phyloP scores from a whole-genome alignment of 2,888 invertebrate species.

The Melanotus villosus region DNA sequence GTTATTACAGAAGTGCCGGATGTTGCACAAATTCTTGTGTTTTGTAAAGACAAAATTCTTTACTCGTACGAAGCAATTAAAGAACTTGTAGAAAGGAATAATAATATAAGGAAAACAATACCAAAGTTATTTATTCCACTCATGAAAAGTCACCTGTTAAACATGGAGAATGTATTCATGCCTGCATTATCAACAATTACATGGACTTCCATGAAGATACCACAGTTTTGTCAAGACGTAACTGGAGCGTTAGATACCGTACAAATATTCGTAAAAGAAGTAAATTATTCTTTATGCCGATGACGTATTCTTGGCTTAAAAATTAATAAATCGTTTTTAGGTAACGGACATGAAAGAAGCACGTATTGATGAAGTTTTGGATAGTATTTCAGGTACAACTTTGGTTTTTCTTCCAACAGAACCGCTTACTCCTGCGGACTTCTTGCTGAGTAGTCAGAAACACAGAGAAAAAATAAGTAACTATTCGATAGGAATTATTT shows the following conservation, averaged over 20 bases:
- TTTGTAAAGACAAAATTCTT: slow-evolving; percentile 79
- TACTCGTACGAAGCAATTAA: slow-evolving; percentile 75
- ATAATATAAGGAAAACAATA: slow-evolving; percentile 73
- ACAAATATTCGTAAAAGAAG: slow-evolving; percentile 78
- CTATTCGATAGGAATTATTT: slow-evolving; percentile 66
- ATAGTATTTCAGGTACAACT: slow-evolving; percentile 73
- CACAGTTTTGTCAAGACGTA: slow-evolving; percentile 74
- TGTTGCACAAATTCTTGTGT: slow-evolving; percentile 81
- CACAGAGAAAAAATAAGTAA: background rate
- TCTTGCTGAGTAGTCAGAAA: background rate
- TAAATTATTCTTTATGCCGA: slow-evolving; percentile 51
- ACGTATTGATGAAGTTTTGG: slow-evolving; percentile 79
- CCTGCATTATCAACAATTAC: slow-evolving; percentile 84
- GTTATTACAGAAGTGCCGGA: slow-evolving; percentile 78
- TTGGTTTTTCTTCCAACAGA: slow-evolving; percentile 76
- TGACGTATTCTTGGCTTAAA: too few relatives aligned
- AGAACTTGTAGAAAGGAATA: slow-evolving; percentile 75
- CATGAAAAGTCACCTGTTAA: slow-evolving; percentile 77
- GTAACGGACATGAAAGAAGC: slow-evolving; percentile 83
- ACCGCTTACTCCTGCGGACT: slow-evolving; percentile 75
- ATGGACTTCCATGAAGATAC: slow-evolving; percentile 86
- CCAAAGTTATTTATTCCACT: slow-evolving; percentile 80
- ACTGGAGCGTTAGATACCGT: slow-evolving; percentile 74
- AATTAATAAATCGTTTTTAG: too few relatives aligned
- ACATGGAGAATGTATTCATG: slow-evolving; percentile 79